These are phyloP conservation scores for Xylota sylvarum DNA, from an alignment of 2,888 invertebrate species.

Conservation along the genomic window DNA sequence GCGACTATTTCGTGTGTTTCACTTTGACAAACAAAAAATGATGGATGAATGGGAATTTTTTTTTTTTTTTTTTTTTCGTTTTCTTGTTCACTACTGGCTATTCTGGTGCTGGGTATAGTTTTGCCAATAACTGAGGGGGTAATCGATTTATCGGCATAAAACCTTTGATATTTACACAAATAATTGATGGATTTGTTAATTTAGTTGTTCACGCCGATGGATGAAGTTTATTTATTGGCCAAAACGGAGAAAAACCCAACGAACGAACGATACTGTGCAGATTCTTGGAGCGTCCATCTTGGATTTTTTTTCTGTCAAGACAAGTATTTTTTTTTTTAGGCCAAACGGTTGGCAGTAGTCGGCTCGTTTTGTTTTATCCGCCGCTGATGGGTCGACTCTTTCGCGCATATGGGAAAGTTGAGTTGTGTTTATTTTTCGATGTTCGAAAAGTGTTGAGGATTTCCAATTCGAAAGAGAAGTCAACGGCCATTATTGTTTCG, in stretches of 20 bases:
- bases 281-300: constrained; percentile 74
- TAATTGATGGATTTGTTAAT: constrained; percentile 41
- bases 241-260: constrained; percentile 69
- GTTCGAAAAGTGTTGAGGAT: constrained; percentile 43
- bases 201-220: constrained; percentile 39
- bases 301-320: constrained; percentile 75
- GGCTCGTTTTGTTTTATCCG: constrained; percentile 17
- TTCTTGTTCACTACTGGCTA: constrained; percentile 55
- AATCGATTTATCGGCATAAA: constrained; percentile 10
- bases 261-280: constrained; percentile 72
- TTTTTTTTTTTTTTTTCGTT: constrained; percentile 11
- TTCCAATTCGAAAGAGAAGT: constrained; percentile 29
- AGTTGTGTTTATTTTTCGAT: constrained; percentile 74
- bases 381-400: constrained; percentile 16
- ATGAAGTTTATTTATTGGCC: constrained; percentile 57
- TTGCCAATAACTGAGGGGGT: constrained; percentile 23
- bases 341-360: constrained; percentile 22
- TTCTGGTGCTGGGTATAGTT: constrained; percentile 9
- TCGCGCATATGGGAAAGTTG: constrained; percentile 33
- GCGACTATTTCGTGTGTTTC: constrained; percentile 40
- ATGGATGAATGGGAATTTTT: constrained; percentile 51
- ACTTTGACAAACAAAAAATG: constrained; percentile 57
- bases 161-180: constrained; percentile 36
- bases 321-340: constrained; percentile 66
- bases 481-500: constrained; percentile 64